These are phyloP conservation scores for Sarotherodon lohbergeri DNA, from an alignment of 2,113 vertebrate genomes.

Conservation along the genomic window DNA sequence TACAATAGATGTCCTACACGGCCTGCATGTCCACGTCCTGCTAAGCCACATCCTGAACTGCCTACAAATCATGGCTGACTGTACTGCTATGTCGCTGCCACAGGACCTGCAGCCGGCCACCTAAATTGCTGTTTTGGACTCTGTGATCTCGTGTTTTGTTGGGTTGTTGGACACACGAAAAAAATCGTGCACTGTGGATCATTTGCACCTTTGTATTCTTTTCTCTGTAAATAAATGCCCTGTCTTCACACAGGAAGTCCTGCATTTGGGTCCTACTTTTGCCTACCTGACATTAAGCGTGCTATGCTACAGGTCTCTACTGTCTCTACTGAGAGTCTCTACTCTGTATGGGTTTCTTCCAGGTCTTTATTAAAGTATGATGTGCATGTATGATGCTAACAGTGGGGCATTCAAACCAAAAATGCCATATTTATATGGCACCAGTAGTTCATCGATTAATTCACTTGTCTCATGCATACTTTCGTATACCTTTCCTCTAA, in stretches of 20 bases:
- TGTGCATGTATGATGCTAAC: neutral
- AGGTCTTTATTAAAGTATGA: neutral
- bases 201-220: neutral
- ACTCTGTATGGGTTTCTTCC: neutral
- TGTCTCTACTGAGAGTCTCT: neutral
- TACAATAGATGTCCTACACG: neutral
- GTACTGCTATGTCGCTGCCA: neutral
- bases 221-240: neutral
- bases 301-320: neutral
- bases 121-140: neutral
- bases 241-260: neutral
- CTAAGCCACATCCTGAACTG: neutral
- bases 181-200: neutral
- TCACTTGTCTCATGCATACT: neutral
- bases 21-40: neutral
- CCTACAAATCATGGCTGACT: neutral
- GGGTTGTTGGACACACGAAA: neutral
- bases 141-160: neutral
- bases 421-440: neutral
- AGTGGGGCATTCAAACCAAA: neutral
- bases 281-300: neutral
- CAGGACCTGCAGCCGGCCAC: neutral
- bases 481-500: neutral
- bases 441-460: neutral
- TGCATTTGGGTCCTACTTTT: neutral